Conservation (phyloP, 2,888 invertebrate genomes). For the Lycia hirtaria region DNA sequence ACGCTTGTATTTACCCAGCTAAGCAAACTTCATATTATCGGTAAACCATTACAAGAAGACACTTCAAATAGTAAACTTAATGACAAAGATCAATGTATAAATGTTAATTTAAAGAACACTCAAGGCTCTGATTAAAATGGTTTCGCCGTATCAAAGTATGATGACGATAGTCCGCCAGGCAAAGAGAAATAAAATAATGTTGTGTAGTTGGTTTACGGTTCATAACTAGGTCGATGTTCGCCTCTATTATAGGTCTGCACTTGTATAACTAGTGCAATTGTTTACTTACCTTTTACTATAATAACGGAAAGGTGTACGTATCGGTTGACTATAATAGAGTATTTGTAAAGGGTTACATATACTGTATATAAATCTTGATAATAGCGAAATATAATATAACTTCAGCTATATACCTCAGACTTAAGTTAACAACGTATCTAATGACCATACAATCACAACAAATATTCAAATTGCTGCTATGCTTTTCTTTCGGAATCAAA, state of each 20-base stretch:
- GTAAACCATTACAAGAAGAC: constrained; percentile 39
- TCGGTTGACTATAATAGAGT: no score
- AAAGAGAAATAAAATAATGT: constrained; percentile 65
- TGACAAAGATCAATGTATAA: constrained; percentile 39
- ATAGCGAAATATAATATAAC: no score
- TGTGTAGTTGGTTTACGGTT: constrained; percentile 57
- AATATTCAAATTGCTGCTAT: no score
- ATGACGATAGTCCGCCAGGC: constrained; percentile 64
- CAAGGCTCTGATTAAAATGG: constrained; percentile 57
- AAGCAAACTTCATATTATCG: constrained; percentile 77
- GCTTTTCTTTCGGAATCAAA: no score
- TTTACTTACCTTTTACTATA: constrained; percentile 37
- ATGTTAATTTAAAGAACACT: constrained; percentile 48
- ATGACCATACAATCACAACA: no score
- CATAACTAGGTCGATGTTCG: constrained; percentile 67
- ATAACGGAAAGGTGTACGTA: constrained; percentile 1
- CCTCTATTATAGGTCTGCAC: constrained; percentile 57
- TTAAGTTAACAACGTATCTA: no score
- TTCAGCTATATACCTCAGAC: no score
- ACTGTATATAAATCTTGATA: no score
- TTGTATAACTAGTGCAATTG: constrained; percentile 53
- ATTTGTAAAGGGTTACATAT: no score
- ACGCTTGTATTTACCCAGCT: constrained; percentile 79
- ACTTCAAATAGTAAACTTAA: constrained; percentile 31
- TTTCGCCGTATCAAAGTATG: constrained; percentile 62